Conservation (phyloP, 2,797 vertebrate genomes). For the Saguinus oedipus region DNA sequence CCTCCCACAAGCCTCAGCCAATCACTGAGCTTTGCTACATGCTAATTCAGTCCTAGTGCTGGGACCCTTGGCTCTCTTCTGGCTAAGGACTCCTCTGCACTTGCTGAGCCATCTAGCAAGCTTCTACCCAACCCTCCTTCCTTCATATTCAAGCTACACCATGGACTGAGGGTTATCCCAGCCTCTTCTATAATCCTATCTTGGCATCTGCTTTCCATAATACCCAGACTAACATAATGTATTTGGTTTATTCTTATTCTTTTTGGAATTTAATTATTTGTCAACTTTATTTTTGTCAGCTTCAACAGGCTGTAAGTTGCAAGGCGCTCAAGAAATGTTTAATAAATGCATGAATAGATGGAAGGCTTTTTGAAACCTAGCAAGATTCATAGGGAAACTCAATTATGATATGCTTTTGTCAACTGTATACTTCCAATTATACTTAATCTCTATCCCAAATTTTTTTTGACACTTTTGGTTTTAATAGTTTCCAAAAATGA, state of each 20-base stretch:
- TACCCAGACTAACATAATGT: neutral
- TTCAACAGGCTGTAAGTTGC: neutral
- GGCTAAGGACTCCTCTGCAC: neutral
- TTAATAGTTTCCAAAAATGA: slow-evolving; percentile 23
- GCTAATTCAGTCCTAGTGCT: neutral
- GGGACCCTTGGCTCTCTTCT: neutral
- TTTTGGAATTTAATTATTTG: slow-evolving; percentile 40
- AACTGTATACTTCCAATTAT: neutral
- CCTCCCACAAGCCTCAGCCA: neutral
- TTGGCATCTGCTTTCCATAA: neutral
- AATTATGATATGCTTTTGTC: neutral
- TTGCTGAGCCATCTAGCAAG: neutral
- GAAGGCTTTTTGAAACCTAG: slow-evolving; percentile 7
- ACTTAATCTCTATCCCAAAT: neutral
- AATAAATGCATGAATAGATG: slow-evolving; percentile 33
- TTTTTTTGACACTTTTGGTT: neutral
- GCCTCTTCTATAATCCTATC: neutral
- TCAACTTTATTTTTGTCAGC: slow-evolving; percentile 4
- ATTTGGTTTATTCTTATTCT: slow-evolving; percentile 38
- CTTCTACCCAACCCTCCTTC: neutral
- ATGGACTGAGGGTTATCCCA: neutral
- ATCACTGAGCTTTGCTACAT: neutral
- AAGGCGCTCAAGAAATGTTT: slow-evolving; percentile 30
- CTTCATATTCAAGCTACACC: neutral
- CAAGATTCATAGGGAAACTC: slow-evolving; percentile 17